phyloP scores from a whole-genome alignment of 2,113 vertebrate genomes.

The Phylloscopus trochiloides region DNA sequence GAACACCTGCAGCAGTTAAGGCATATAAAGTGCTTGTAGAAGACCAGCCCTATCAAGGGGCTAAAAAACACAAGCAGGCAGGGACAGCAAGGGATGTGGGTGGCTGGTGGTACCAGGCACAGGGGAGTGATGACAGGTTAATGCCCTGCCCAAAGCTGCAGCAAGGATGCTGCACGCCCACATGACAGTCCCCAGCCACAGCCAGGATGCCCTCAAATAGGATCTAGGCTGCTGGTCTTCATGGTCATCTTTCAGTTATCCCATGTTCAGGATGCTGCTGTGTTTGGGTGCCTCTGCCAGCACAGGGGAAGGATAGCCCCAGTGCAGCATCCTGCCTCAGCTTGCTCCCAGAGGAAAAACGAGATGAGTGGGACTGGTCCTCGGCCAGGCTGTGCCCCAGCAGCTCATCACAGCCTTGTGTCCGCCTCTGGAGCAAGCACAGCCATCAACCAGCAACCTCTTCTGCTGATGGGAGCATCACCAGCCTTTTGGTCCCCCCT shows the following conservation, averaged over 20 bases:
- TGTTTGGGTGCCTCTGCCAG: neutral
- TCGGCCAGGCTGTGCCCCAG: neutral
- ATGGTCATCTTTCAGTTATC: neutral
- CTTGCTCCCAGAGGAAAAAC: neutral
- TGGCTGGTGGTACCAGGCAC: neutral
- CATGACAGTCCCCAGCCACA: fast-evolving
- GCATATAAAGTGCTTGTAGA: neutral
- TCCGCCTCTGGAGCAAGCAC: fast-evolving
- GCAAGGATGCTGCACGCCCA: neutral
- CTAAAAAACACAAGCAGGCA: neutral
- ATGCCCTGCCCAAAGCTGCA: fast-evolving
- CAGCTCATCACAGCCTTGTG: neutral
- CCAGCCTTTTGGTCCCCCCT: neutral
- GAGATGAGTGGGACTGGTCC: neutral
- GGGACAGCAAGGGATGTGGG: neutral
- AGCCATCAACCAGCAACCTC: neutral
- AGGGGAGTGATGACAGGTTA: neutral
- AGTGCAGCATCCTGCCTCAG: fast-evolving
- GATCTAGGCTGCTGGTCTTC: neutral
- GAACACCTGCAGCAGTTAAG: neutral
- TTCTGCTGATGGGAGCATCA: neutral
- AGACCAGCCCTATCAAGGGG: neutral
- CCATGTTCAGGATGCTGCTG: fast-evolving
- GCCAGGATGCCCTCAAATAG: neutral
- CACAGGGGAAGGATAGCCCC: neutral